Conservation (phyloP, 2,888 invertebrate species). For the Sabatieria punctata region DNA sequence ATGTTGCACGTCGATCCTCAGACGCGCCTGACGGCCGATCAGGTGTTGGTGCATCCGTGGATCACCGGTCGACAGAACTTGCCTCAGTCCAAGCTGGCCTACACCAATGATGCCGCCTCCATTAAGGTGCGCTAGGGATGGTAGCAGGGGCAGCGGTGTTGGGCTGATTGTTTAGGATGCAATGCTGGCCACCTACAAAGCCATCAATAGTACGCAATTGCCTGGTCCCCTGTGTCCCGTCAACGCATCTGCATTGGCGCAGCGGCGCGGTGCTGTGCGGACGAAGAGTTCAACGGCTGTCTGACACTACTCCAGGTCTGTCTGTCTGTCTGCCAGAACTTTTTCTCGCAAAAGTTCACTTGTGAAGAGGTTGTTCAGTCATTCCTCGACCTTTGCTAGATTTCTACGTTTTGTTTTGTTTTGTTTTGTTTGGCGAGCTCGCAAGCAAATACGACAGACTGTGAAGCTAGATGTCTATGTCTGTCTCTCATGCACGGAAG, state of each 20-base stretch:
- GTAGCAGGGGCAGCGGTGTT: too few relatives aligned
- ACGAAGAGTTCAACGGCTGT: conserved; percentile 30
- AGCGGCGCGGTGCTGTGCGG: conserved; percentile 54
- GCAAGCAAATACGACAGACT: too few relatives aligned
- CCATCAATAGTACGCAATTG: conserved; percentile 60
- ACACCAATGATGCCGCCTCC: conserved; percentile 35
- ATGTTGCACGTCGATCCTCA: conserved; percentile 90
- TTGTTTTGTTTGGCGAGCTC: too few relatives aligned
- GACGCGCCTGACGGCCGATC: conserved; percentile 66
- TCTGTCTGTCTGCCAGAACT: too few relatives aligned
- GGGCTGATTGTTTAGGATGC: conserved; percentile 41
- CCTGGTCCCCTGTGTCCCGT: conserved; percentile 66
- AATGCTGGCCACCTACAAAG: conserved; percentile 56
- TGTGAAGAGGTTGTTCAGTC: too few relatives aligned
- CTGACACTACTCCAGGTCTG: conserved; percentile 26
- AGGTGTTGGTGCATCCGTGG: conserved; percentile 72
- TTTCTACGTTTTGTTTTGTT: too few relatives aligned
- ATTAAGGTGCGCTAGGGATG: conserved; percentile 45
- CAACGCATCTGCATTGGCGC: conserved; percentile 76
- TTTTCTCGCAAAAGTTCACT: too few relatives aligned
- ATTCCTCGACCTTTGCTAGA: too few relatives aligned
- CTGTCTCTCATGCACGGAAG: too few relatives aligned
- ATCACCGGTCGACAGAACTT: conserved; percentile 47
- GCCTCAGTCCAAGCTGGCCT: conserved; percentile 38
- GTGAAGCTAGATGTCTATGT: too few relatives aligned